Evolutionary conservation across 1,140 invertebrate genomes (phyloP), one percentile per base, ranked within the genome.

Genomic region (Drosophila subobscura): DNA sequence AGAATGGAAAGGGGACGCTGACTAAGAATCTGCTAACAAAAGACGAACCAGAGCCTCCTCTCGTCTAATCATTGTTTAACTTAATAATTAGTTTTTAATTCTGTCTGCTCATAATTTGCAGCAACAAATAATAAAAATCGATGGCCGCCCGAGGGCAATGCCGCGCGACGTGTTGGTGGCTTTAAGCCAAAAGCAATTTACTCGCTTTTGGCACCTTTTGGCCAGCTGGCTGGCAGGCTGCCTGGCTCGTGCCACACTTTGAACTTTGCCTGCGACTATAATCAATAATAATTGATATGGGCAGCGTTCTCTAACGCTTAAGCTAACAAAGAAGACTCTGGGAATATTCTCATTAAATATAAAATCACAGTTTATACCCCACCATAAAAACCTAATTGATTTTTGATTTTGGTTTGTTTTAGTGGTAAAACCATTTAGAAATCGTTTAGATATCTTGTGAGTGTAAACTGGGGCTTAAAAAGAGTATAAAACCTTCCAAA

Each of bases 41-140:
- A 37, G 10, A 37, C 33, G 3, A 37, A 37, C n/a, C 33, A 57
- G 63, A 58, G 71, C 70, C 66, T 4, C 33, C 66, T 4, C 33
- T 46, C 40, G 65, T 88, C 81, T 88, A 76, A 86, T 86, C 83
- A 75, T 88, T 88, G 65, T 86, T 86, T 88, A 86, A 86, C 83
- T 88, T 75, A 68, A 79, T 81, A 88, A 86, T 86, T 88, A 81
- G 74, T 65, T 78, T 81, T 86, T 88, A 75, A 74, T 74, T 53
- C 64, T 68, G 54, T 52, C 60, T 72, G 49, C 61, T 47, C 37
- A 64, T 73, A 65, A 73, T 73, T 73, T 52, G 52, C 59, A 86
- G 68, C 58, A 77, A 44, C 27, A 37, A 61, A 70, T 51, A 63
- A 74, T 76, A 66, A 54, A 55, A 55, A 72, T 76, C 79, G 59